A percentile compares a stretch with the other conserved stretches of the same genome.
Evolutionary conservation across 1,140 invertebrate species (phyloP).

Genomic region (Drosophila lacertosa): DNA sequence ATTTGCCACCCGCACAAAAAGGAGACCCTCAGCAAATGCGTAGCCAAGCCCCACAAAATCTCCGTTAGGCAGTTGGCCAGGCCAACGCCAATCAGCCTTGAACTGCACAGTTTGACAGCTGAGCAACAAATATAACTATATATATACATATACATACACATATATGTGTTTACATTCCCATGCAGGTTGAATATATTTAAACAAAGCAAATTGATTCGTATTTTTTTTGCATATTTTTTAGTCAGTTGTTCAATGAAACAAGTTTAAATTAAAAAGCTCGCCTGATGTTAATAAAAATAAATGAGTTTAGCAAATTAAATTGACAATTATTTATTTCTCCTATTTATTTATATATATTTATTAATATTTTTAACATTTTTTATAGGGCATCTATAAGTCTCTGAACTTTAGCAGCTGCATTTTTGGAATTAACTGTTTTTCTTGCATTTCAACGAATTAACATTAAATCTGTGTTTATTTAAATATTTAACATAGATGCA

Average conservation of each 20-base stretch:
- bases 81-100: slow-evolving; percentile 56
- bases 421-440: slow-evolving; percentile 22
- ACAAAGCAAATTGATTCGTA: not conserved
- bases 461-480: slow-evolving; percentile 69
- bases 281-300: too few relatives aligned
- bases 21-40: slow-evolving; percentile 8
- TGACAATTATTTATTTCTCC: too few relatives aligned
- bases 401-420: not conserved
- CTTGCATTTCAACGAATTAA: slow-evolving; percentile 16
- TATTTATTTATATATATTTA: too few relatives aligned
- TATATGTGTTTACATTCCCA: slow-evolving; percentile 4
- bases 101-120: slow-evolving; percentile 76
- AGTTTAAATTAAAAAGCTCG: too few relatives aligned
- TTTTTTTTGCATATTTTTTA: not conserved
- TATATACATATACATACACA: slow-evolving; percentile 30
- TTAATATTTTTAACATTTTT: too few relatives aligned
- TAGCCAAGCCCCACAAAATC: slow-evolving; percentile 41
- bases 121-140: slow-evolving; percentile 52
- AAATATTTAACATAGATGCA: slow-evolving; percentile 28
- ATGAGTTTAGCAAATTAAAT: too few relatives aligned
- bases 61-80: slow-evolving; percentile 35
- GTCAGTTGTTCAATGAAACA: not conserved
- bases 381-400: not conserved
- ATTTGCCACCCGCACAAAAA: slow-evolving; percentile 42
- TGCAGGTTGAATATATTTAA: slow-evolving; percentile 23